Base-by-base conservation (phyloP, 2,888 invertebrate species). In the Oligia strigilis region DNA sequence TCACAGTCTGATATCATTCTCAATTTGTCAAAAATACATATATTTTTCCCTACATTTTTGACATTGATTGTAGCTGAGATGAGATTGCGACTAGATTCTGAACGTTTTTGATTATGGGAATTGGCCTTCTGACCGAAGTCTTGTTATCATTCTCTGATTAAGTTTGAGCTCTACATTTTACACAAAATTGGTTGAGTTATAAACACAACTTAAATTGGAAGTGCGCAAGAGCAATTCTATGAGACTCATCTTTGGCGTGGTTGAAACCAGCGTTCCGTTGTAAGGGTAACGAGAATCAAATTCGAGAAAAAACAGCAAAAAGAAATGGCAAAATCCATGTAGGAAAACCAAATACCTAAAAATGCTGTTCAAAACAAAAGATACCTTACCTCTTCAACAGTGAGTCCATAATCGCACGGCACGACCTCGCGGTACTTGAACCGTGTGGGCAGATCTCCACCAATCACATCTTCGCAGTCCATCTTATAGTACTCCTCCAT, bases 381-480 rank as follows among this genome's bases (percentile, higher is more conserved):
- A 4, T 19, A 46, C 74, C 86, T 86, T 80, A 99, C 99, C 98
- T 99, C 99, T 91, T 99, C 99, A 70, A 98, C 97, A 9, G 98
- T 98, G 46, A 99, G 97, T 1, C 99, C 99, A 95, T 98, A 99
- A 95, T 98, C 98, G 94, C 99, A 99, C 0, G 99, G 98, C 65
- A 98, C 97, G 0, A 99, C 99, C 93, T 98, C 97, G 52, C 99
- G 97, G 93, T 99, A 99, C 92, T 99, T 99, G 95, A 99, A 99
- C 88, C 99, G 97, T 82, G 99, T 99, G 0, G 99, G 99, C 88
- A 98, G 94, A 92, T 99, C 99, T 0, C 98, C 99, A 0, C 98
- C 99, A 72, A 99, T 98, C 74, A 99, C 98, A 94, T 99, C 99
- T 93, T 99, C 99, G 94, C 98, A 99, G 94, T 99, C 99, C 93